phyloP scores from a whole-genome alignment of 1,140 invertebrate genomes.

The Ylistrum balloti region DNA sequence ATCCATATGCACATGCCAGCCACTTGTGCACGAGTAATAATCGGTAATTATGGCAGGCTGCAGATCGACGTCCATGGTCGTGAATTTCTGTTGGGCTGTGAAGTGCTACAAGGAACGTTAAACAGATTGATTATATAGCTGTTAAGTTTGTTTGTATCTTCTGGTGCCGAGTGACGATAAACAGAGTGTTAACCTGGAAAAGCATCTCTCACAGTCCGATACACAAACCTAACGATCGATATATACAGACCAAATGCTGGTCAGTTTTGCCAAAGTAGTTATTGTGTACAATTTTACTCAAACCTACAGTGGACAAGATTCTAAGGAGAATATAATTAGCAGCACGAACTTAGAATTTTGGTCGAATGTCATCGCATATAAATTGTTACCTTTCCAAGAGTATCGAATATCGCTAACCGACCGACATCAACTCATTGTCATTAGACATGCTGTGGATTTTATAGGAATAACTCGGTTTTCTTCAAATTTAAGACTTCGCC shows the following conservation, averaged over 20 bases:
- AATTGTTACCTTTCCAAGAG: not conserved
- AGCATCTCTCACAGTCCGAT: not conserved
- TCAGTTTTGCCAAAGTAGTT: too few species aligned
- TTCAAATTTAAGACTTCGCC: too few species aligned
- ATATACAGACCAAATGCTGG: not conserved
- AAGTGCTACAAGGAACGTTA: not conserved
- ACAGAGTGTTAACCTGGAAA: not conserved
- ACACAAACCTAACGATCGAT: slow-evolving; percentile 6
- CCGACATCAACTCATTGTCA: too few species aligned
- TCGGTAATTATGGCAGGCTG: not conserved
- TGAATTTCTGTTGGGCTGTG: not conserved
- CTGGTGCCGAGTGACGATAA: not conserved
- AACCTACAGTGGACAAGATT: not conserved
- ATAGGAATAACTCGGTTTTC: too few species aligned
- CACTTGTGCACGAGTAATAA: not conserved
- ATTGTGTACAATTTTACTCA: too few species aligned
- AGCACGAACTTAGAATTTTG: too few species aligned
- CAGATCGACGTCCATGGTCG: not conserved
- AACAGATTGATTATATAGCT: not conserved
- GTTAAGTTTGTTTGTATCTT: not conserved
- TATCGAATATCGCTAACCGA: too few species aligned
- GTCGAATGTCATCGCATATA: not conserved
- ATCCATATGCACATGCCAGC: not conserved
- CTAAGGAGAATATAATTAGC: too few species aligned
- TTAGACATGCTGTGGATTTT: too few species aligned